These are phyloP conservation scores for Ophion ellenae DNA, from an alignment of 2,888 invertebrate species.

Conservation along the genomic window DNA sequence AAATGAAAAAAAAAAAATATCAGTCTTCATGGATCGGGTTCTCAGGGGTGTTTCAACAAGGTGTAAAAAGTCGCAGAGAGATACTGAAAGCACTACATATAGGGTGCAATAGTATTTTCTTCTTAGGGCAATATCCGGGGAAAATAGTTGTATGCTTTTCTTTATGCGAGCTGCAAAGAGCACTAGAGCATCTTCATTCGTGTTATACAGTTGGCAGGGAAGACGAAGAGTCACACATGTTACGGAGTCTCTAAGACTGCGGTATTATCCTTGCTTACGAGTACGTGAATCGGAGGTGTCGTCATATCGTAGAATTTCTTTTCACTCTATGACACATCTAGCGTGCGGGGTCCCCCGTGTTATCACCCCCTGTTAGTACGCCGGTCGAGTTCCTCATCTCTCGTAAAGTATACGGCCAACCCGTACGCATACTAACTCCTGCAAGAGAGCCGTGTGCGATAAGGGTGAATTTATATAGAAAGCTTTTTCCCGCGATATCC, in stretches of 20 bases:
- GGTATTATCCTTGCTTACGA: constrained; percentile 59
- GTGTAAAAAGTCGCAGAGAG: not conserved
- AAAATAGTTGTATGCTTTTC: constrained; percentile 32
- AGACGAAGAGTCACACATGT: constrained; percentile 32
- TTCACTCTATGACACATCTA: constrained; percentile 31
- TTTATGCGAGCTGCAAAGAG: constrained; percentile 36
- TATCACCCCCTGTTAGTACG: constrained; percentile 33
- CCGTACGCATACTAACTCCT: constrained; percentile 32
- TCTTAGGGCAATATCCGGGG: constrained; percentile 24
- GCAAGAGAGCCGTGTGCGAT: constrained; percentile 24
- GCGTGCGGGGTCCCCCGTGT: constrained; percentile 20
- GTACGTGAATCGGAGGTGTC: constrained; percentile 58
- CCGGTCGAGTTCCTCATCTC: constrained; percentile 22
- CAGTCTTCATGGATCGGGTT: no score
- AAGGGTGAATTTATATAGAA: constrained; percentile 60
- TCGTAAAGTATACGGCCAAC: constrained; percentile 50
- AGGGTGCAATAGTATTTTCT: constrained; percentile 26
- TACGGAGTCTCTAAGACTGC: constrained; percentile 42
- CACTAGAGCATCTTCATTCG: constrained; percentile 56
- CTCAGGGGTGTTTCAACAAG: no score
- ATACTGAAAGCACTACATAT: not conserved
- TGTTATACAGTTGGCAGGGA: constrained; percentile 49
- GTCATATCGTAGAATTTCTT: constrained; percentile 61
- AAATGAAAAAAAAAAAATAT: no score
- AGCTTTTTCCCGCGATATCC: constrained; percentile 19